Evolutionary conservation across 2,797 vertebrate genomes (phyloP).

Genomic region (Poecile montanus): DNA sequence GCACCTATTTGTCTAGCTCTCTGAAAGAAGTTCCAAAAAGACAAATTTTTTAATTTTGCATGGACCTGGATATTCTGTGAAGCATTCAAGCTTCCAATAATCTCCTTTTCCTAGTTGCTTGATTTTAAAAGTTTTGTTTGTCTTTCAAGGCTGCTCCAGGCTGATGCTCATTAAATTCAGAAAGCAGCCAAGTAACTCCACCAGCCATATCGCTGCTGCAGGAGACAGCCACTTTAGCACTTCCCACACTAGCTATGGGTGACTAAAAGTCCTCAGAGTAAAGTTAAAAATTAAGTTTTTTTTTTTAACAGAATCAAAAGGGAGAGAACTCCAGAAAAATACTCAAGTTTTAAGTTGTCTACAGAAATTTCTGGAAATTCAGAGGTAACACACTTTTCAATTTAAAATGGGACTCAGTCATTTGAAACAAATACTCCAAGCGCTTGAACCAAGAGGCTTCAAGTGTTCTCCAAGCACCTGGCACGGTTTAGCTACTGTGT

Average conservation of each 20-base stretch:
- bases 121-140: background rate
- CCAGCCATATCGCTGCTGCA: background rate
- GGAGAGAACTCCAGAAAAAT: background rate
- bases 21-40: background rate
- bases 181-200: conserved; percentile 34
- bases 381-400: background rate
- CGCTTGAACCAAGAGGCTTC: background rate
- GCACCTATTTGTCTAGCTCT: background rate
- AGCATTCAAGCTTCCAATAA: background rate
- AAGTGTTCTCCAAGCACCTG: background rate
- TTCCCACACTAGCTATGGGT: conserved; percentile 26
- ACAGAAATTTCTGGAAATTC: background rate
- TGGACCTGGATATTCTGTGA: background rate
- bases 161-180: conserved; percentile 29
- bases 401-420: background rate
- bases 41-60: background rate
- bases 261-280: conserved; percentile 39
- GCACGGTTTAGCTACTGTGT: background rate
- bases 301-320: background rate
- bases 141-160: background rate
- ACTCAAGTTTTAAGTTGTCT: background rate
- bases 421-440: background rate
- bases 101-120: background rate
- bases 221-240: conserved; percentile 33
- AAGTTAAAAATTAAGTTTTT: background rate